phyloP scores from a whole-genome alignment of 2,888 invertebrate species.

The Agrilus cyanescens region DNA sequence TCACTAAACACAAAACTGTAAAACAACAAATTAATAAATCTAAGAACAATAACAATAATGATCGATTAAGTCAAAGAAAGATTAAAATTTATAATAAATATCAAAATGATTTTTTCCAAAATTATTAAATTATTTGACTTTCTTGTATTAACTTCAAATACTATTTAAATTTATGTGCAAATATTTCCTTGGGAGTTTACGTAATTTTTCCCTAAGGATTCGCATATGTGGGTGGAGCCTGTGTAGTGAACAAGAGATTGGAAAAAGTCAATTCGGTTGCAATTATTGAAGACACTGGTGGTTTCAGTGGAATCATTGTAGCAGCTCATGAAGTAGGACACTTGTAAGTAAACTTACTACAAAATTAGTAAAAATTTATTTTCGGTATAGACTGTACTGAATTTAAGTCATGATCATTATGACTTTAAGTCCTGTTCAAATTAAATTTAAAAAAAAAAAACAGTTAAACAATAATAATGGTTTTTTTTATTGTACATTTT shows the following conservation, averaged over 20 bases:
- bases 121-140: no score
- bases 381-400: no score
- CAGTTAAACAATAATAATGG: background rate
- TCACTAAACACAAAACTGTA: no score
- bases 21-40: no score
- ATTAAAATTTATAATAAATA: no score
- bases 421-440: background rate
- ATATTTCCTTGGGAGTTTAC: background rate
- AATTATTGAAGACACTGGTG: conserved; percentile 92
- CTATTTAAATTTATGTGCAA: background rate
- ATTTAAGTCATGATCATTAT: conserved; percentile 1
- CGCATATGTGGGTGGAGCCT: conserved; percentile 92
- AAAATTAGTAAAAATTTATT: background rate
- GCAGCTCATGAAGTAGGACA: conserved; percentile 95
- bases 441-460: background rate
- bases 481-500: conserved; percentile 3
- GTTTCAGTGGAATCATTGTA: conserved; percentile 92
- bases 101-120: no score
- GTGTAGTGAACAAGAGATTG: conserved; percentile 87
- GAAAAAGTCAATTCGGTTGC: conserved; percentile 95
- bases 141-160: background rate
- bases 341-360: conserved; percentile 56
- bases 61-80: no score
- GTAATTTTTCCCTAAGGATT: conserved; percentile 50
- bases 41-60: no score